Evolutionary conservation across 2,797 vertebrate species (phyloP), one percentile per base, ranked within the genome.

Genomic region (Dipus sagitta): DNA sequence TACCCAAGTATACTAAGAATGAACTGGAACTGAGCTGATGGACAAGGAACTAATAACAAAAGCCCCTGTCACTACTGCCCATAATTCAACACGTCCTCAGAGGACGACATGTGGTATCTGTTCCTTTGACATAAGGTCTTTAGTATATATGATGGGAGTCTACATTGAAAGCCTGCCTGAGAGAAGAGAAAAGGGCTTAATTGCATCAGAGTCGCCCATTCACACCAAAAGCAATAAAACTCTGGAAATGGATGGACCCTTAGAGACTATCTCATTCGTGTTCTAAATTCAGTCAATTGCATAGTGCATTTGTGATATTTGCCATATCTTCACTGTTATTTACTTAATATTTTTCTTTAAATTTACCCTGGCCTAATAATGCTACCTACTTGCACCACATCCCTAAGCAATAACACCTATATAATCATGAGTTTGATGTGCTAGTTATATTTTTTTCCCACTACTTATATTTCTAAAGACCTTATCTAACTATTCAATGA

Each of bases 281-380:
- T 60, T 93, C 91, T 80, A 92, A 92, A 95, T 84, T 93, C 81
- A 77, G 92, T 78, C 88, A 86, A 34, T 88, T 67, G 85, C 68
- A 87, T 24, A 28, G 23, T 54, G 62, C 71, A 54, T 92, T 94
- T 1, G 4, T 94, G 95, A 80, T 88, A 96, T 96, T 93, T 96
- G 90, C 81, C 76, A 72, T 91, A 93, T 90, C 81, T 90, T 54
- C 58, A 65, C 88, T 88, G 87, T 83, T 94, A 94, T 93, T 95
- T 96, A 92, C 94, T 96, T 94, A 94, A 94, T 95, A 88, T 91
- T 87, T 96, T 93, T 90, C 94, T 90, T 94, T 91, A 96, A 91
- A 96, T 96, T 92, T 94, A 91, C 94, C 94, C 78, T 94, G 75
- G 93, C 47, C 95, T 96, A 91, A 86, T 88, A 95, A 79, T 2